Base-by-base conservation (phyloP, 2,888 invertebrate genomes). In the Himalopsyche tibetana region DNA sequence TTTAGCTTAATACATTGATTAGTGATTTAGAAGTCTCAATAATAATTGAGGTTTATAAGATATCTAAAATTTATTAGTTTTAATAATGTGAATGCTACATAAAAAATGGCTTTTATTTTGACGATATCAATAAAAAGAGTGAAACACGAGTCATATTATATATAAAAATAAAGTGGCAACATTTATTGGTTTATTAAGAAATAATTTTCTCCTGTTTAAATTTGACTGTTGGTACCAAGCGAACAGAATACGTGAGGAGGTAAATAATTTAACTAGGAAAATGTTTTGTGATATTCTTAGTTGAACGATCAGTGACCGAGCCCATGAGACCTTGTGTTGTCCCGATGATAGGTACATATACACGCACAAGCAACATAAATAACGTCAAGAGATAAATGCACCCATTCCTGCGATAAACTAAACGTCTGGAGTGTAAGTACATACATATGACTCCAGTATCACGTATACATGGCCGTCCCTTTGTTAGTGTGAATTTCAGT, bases 381-480 rank as follows among this genome's bases (percentile, higher is more conserved):
- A 74, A 38, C 74, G 74, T 74, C 74, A 74, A 74, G 74, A 63
- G 74, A 63, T 74, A 74, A 74, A 74, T 74, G 74, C 74, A 74
- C 74, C 74, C 74, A 74, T 74, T 74, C 74, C 74, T 11, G 74
- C 74, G 74, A 74, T 74, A 74, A 74, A 74, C 28, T 74, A 74
- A 74, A 74, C 74, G 74, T 74, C 38, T 74, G 74, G 74, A 74
- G 36, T 74, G 28, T 19, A 74, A 12, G 51, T 51, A 51, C 12
- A 15, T 51, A 51, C 51, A 51, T 51, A 51, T 4, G 51, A 51
- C 51, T 15, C 15, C 51, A 51, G 12, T 51, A 15, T 51, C 15
- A 15, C 8, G 51, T 51, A 51, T 51, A n/a, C 19, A 63, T 19
- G 15, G 19, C 28, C 63, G 9, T 5, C 56, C n/a, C n/a, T 36